A percentile compares a stretch with the other conserved stretches of the same genome.
Conservation (phyloP, 2,113 vertebrate species). For the Corythoichthys intestinalis region DNA sequence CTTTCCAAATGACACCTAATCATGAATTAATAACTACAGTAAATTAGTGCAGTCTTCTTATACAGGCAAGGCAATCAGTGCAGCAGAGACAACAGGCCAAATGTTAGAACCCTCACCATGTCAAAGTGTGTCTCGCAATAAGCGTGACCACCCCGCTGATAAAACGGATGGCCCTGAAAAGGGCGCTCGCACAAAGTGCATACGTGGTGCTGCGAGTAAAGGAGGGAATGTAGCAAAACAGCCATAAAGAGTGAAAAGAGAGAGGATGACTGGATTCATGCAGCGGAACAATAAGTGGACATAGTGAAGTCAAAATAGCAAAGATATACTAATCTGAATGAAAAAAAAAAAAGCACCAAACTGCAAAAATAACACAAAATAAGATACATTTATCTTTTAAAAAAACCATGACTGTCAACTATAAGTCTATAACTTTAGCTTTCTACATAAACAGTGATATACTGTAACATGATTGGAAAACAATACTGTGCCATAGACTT, state of each 20-base stretch:
- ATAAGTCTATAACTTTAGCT: background rate
- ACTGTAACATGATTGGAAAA: background rate
- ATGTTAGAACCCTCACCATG: slow-evolving; percentile 60
- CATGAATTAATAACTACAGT: background rate
- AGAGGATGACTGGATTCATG: background rate
- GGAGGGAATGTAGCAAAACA: slow-evolving; percentile 12
- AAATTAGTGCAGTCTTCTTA: slow-evolving; percentile 16
- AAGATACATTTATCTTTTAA: background rate
- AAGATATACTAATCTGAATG: background rate
- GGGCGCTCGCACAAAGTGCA: slow-evolving; percentile 69
- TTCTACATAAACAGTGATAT: background rate
- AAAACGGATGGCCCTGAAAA: slow-evolving; percentile 71
- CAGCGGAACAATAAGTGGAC: background rate
- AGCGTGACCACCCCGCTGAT: slow-evolving; percentile 62
- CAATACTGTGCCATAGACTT: no score
- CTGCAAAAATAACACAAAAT: slow-evolving; percentile 27
- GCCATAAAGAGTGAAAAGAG: slow-evolving; percentile 3
- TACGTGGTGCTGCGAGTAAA: slow-evolving; percentile 62
- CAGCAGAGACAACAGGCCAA: slow-evolving; percentile 13
- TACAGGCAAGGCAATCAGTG: slow-evolving; percentile 21
- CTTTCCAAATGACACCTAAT: background rate
- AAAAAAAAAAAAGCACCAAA: background rate
- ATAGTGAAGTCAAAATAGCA: background rate
- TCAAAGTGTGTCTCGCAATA: slow-evolving; percentile 74
- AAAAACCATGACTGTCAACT: background rate